Evolutionary conservation across 2,888 invertebrate species (phyloP).

Genomic region (Vanessa cardui): DNA sequence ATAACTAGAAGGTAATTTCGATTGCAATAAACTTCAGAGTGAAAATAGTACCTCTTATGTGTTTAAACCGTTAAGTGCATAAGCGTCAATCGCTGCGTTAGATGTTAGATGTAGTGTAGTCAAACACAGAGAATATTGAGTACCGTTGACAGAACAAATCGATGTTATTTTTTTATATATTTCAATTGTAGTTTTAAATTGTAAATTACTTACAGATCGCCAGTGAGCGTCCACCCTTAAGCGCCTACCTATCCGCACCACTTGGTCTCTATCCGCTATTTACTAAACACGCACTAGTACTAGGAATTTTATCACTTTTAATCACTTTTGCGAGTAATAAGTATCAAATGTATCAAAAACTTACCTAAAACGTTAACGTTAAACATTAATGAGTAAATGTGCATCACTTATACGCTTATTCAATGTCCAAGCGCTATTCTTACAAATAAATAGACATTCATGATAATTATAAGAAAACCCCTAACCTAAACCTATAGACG

Average conservation of each 20-base stretch:
- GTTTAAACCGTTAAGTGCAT: too few species aligned
- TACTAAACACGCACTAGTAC: constrained; percentile 72
- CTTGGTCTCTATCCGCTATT: constrained; percentile 54
- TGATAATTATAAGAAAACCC: constrained; percentile 71
- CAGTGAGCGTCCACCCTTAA: constrained; percentile 31
- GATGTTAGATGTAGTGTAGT: too few species aligned
- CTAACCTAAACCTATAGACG: constrained; percentile 66
- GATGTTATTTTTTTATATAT: too few species aligned
- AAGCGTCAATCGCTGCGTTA: too few species aligned
- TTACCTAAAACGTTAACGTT: constrained; percentile 71
- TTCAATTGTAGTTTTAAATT: too few species aligned
- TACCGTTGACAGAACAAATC: too few species aligned
- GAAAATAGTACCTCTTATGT: too few species aligned
- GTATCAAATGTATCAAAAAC: constrained; percentile 82
- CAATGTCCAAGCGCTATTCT: constrained; percentile 71
- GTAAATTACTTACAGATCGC: background rate
- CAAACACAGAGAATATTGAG: too few species aligned
- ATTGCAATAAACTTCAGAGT: background rate
- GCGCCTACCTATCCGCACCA: constrained; percentile 77
- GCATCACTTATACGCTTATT: constrained; percentile 71
- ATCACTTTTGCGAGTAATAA: constrained; percentile 80
- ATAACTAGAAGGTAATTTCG: background rate
- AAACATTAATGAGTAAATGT: constrained; percentile 75
- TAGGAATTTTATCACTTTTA: constrained; percentile 77
- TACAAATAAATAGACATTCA: constrained; percentile 79